Percentiles rank a stretch among this genome's conserved stretches.
phyloP scores from a whole-genome alignment of 2,888 invertebrate genomes.

The Noctua pronuba region DNA sequence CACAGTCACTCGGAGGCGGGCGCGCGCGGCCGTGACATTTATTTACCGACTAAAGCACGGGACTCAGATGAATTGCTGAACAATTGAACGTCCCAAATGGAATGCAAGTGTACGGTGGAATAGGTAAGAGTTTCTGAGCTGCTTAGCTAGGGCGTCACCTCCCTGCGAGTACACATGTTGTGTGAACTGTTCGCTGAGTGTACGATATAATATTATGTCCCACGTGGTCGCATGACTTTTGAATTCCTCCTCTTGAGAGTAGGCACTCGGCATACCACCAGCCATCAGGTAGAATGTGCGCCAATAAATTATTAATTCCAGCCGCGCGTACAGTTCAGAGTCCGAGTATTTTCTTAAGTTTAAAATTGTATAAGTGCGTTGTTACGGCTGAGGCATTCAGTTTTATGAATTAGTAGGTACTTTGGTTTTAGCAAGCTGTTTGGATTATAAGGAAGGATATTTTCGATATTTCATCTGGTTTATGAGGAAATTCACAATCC shows the following conservation, averaged over 20 bases:
- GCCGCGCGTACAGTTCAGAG: slow-evolving; percentile 7
- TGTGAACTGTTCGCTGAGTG: neutral
- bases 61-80: neutral
- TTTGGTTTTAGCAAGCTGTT: neutral
- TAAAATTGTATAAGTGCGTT: neutral
- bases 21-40: neutral
- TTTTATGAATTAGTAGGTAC: neutral
- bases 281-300: neutral
- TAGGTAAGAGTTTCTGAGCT: neutral
- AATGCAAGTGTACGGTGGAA: neutral
- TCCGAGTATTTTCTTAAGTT: slow-evolving; percentile 12
- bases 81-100: neutral
- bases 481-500: neutral
- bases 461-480: neutral
- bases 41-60: neutral
- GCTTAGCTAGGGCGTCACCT: neutral
- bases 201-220: neutral
- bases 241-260: neutral
- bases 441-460: neutral
- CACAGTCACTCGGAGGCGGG: neutral
- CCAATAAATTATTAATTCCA: slow-evolving; percentile 15
- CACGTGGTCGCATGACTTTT: neutral
- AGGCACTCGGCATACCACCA: neutral
- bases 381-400: neutral
- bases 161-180: neutral